Conservation (phyloP, 35 echinoderm and acorn worm genomes). For the Heliocidaris erythrogramma region DNA sequence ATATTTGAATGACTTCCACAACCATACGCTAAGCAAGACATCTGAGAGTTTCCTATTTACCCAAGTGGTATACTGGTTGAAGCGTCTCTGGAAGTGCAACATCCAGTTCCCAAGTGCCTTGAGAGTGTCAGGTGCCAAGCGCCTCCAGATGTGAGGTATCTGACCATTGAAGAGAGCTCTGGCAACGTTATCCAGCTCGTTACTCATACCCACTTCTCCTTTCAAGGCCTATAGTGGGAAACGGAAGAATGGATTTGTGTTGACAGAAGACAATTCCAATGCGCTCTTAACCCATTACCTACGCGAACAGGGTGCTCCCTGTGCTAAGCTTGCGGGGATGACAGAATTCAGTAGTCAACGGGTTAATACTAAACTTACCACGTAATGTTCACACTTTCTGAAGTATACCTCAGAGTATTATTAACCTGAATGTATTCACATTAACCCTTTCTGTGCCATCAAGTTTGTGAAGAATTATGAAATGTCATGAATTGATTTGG, state of each 20-base stretch:
- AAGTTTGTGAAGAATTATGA: no score
- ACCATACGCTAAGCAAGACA: background rate
- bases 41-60: constrained; percentile 44
- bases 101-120: constrained; percentile 98
- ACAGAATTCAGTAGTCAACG: no score
- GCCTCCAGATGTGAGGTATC: constrained; percentile 88
- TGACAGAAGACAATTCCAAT: background rate
- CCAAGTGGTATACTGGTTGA: constrained; percentile 88
- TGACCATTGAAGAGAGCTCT: constrained; percentile 92
- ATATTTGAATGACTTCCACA: no score
- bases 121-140: constrained; percentile 88
- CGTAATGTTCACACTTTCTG: no score
- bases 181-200: constrained; percentile 83
- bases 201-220: constrained; percentile 99
- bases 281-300: no score
- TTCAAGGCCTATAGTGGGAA: constrained; percentile 76
- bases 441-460: no score
- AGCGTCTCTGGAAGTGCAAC: constrained; percentile 87
- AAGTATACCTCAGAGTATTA: no score
- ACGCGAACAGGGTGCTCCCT: no score
- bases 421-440: no score
- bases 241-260: background rate
- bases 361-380: no score
- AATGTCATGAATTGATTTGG: no score
- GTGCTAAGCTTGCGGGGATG: no score